phyloP scores from a whole-genome alignment of 2,888 invertebrate genomes.

The Callyntrura sp. region DNA sequence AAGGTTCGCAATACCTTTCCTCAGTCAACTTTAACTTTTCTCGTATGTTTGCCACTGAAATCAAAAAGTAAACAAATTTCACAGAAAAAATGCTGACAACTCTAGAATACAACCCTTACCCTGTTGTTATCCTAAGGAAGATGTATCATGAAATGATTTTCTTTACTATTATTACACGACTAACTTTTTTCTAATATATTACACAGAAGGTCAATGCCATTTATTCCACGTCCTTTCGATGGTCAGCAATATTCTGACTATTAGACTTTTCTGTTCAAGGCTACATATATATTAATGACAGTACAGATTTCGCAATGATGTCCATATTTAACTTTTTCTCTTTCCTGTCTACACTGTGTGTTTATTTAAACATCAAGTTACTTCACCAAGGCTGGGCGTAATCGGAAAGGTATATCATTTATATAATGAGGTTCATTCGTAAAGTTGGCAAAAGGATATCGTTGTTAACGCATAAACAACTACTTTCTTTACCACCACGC shows the following conservation, averaged over 20 bases:
- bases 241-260: no score
- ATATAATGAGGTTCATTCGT: neutral
- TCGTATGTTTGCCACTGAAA: no score
- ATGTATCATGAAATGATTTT: neutral
- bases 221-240: neutral
- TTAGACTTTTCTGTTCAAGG: no score
- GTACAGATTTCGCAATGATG: no score
- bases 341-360: neutral
- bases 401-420: neutral
- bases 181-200: neutral
- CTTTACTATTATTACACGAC: no score
- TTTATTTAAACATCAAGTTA: neutral
- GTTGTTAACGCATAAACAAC: slow-evolving; percentile 33
- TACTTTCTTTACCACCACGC: neutral
- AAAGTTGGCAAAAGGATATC: slow-evolving; percentile 16
- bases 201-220: neutral
- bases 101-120: no score
- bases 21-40: neutral
- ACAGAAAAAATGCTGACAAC: no score
- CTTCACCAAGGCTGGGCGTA: neutral
- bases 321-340: no score
- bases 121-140: no score
- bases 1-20: neutral
- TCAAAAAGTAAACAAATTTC: no score
- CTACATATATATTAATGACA: no score